Conservation (phyloP, 2,888 invertebrate genomes). For the Ennomos erosarius region DNA sequence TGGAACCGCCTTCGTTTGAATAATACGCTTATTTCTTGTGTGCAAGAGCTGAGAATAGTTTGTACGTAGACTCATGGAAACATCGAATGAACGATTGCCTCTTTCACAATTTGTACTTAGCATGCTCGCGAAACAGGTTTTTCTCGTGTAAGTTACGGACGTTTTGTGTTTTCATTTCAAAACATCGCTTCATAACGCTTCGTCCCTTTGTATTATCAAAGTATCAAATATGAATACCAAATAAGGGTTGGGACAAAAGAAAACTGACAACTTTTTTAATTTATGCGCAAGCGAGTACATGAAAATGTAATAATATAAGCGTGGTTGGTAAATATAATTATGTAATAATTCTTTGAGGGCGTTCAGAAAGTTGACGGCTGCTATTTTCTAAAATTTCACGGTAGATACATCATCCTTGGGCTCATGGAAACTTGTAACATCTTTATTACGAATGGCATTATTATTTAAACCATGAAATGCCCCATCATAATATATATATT, state of each 20-base stretch:
- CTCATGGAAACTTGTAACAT: constrained; percentile 75
- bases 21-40: constrained; percentile 63
- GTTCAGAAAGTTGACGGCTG: constrained; percentile 62
- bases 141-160: constrained; percentile 68
- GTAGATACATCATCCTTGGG: constrained; percentile 73
- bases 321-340: constrained; percentile 84
- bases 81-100: constrained; percentile 79
- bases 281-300: constrained; percentile 83
- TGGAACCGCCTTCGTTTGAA: constrained; percentile 62
- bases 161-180: constrained; percentile 75
- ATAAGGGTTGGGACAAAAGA: constrained; percentile 84
- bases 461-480: constrained; percentile 40
- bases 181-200: constrained; percentile 68
- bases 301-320: constrained; percentile 83
- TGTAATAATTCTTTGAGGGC: constrained; percentile 79
- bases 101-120: constrained; percentile 84
- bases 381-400: constrained; percentile 83
- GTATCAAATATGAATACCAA: constrained; percentile 85
- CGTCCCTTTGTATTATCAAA: constrained; percentile 82
- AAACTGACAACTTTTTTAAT: constrained; percentile 83
- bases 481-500: constrained; percentile 29
- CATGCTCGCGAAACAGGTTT: constrained; percentile 82
- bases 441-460: constrained; percentile 69
- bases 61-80: constrained; percentile 58
- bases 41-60: constrained; percentile 66